These are phyloP conservation scores for Zaprionus tsacasi DNA, from an alignment of 1,140 invertebrate species.

Conservation along the genomic window DNA sequence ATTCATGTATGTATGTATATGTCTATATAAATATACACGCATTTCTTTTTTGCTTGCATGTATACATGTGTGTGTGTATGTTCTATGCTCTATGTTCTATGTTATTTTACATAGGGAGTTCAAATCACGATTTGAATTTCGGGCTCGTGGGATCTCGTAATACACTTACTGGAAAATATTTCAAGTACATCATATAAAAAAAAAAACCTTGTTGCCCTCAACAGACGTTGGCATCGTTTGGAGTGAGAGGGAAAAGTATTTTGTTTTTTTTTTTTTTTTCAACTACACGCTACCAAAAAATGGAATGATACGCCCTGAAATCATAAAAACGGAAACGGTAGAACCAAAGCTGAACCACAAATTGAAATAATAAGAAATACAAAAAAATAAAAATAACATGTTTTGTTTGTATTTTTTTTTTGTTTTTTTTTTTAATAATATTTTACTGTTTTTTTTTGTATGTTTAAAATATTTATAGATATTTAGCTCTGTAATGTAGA, in stretches of 20 bases:
- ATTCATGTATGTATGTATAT: constrained; percentile 51
- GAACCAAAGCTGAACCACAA: constrained; percentile 20
- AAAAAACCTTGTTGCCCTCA: neutral
- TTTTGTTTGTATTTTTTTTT: constrained; percentile 51
- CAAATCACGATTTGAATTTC: constrained; percentile 31
- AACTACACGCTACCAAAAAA: neutral
- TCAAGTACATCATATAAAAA: neutral
- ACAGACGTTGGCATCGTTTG: constrained; percentile 21
- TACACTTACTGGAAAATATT: neutral
- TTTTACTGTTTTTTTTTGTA: constrained; percentile 74
- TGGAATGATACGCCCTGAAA: constrained; percentile 13
- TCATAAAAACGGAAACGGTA: neutral
- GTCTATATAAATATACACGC: constrained; percentile 57
- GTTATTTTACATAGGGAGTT: constrained; percentile 16
- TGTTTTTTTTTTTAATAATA: constrained; percentile 72
- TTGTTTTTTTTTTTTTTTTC: too few relatives aligned
- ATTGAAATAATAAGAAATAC: constrained; percentile 39
- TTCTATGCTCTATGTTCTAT: constrained; percentile 7
- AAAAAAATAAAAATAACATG: constrained; percentile 41
- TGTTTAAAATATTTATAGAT: constrained; percentile 71
- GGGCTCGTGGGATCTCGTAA: constrained; percentile 14
- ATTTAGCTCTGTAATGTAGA: constrained; percentile 77
- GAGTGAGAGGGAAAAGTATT: neutral
- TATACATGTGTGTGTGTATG: neutral
- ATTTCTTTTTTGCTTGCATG: constrained; percentile 23